Percentiles rank a stretch among this genome's conserved stretches.
Evolutionary conservation across 2,797 vertebrate genomes (phyloP).

Genomic region (Nasua narica): DNA sequence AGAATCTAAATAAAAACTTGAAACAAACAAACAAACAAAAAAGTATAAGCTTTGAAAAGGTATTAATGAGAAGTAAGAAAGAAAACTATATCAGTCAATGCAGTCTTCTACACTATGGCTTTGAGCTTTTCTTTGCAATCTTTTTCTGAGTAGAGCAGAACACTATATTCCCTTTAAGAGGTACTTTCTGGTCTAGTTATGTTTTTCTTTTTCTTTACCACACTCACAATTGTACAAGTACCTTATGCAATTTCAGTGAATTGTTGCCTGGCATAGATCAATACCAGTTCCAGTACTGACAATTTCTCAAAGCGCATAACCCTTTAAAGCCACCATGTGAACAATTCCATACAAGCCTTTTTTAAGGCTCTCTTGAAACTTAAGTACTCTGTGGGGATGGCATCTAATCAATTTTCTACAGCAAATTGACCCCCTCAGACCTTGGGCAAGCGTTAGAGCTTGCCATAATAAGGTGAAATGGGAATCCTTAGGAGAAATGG

Average conservation of each 20-base stretch:
- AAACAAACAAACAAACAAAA: not conserved
- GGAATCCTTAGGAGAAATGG: not conserved
- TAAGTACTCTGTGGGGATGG: conserved; percentile 56
- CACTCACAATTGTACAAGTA: conserved; percentile 1
- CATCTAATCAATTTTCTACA: conserved; percentile 61
- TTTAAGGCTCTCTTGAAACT: conserved; percentile 61
- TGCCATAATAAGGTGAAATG: conserved; percentile 1
- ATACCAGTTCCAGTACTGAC: conserved; percentile 59
- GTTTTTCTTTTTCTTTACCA: conserved; percentile 20
- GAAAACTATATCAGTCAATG: not conserved
- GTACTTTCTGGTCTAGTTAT: not conserved
- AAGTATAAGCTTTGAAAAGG: not conserved
- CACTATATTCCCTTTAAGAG: not conserved
- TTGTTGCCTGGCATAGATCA: conserved; percentile 62
- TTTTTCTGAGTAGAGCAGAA: not conserved
- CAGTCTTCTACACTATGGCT: not conserved
- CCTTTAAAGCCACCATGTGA: conserved; percentile 62
- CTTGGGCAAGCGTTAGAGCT: conserved; percentile 8
- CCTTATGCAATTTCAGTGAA: conserved; percentile 55
- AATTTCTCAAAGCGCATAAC: conserved; percentile 59
- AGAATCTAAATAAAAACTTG: not conserved
- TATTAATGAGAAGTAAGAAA: not conserved
- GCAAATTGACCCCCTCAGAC: conserved; percentile 58
- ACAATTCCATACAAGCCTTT: conserved; percentile 60
- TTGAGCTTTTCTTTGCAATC: not conserved